Base-by-base conservation (phyloP, 2,888 invertebrate genomes). In the Eledone cirrhosa region DNA sequence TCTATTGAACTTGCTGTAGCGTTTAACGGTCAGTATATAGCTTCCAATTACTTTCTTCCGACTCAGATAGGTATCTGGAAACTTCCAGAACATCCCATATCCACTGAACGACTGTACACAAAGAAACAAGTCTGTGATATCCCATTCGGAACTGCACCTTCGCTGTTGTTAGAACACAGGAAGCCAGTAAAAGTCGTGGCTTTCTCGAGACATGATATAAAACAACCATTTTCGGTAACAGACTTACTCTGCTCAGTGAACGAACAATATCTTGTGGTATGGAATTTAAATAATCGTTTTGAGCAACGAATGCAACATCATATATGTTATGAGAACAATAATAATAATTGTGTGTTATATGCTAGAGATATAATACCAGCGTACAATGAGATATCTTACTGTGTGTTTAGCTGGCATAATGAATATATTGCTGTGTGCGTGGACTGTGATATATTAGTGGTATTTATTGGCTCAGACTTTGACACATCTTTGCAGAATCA, bases 351-450 rank as follows among this genome's bases (percentile, higher is more conserved):
- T 41, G 41, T 41, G 41, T 41, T 41, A 41, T 41, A 41, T 41
- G 41, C 41, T 1, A 11, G 3, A 0, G 41, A 41, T 41, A 1
- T 41, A 41, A 41, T 41, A 41, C 41, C 41, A 11, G 5, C 41
- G 5, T 41, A 41, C 41, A 41, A 11, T 41, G 41, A 41, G 41
- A 41, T 88, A 22, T 84, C 83, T 74, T 83, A 87, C 78, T 81
- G 86, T 48, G 72, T 84, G 19, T 87, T 89, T 77, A 88, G 85
- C 81, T 83, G 82, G 22, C 86, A 86, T 81, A 87, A 88, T 76
- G 80, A 78, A 19, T 53, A 85, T 8, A 86, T 90, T 16, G 90
- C 89, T 22, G 86, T 85, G 8, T 88, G 88, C 82, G 83, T 83
- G 31, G 87, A 85, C 8, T 80, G 78, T 47, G 84, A 87, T 22